Conservation (phyloP, 1,140 invertebrate species). For the Ganaspis sp. region DNA sequence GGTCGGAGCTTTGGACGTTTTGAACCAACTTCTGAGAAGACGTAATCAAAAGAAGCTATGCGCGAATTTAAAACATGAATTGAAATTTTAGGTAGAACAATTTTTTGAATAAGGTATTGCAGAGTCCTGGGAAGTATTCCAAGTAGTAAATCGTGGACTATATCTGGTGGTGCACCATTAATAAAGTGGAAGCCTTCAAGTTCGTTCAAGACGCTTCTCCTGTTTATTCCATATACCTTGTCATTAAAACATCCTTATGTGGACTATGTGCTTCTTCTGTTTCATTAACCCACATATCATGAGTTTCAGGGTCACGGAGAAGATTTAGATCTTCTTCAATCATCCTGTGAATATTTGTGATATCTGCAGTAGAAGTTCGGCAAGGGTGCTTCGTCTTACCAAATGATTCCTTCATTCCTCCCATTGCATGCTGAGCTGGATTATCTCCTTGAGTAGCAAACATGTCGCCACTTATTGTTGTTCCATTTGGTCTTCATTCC, state of each 20-base stretch:
- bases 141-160: slow-evolving; percentile 39
- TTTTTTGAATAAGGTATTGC: slow-evolving; percentile 14
- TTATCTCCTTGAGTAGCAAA: slow-evolving; percentile 32
- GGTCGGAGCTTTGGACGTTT: background rate
- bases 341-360: no score
- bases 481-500: background rate
- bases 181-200: no score
- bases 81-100: slow-evolving; percentile 15
- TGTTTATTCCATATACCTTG: no score
- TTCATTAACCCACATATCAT: no score
- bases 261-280: no score
- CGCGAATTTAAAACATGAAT: slow-evolving; percentile 30
- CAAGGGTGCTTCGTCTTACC: slow-evolving; percentile 4
- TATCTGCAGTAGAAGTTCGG: no score
- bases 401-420: slow-evolving; percentile 30
- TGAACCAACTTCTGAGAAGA: background rate
- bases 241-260: no score
- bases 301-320: no score
- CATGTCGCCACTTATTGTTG: background rate
- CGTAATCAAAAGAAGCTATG: background rate
- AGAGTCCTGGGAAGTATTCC: slow-evolving; percentile 37
- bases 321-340: no score
- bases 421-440: background rate
- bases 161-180: background rate
- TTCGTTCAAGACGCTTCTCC: no score